Percentiles rank a stretch among this genome's conserved stretches.
Conservation (phyloP, 2,888 invertebrate genomes). For the Synergus umbraculus region DNA sequence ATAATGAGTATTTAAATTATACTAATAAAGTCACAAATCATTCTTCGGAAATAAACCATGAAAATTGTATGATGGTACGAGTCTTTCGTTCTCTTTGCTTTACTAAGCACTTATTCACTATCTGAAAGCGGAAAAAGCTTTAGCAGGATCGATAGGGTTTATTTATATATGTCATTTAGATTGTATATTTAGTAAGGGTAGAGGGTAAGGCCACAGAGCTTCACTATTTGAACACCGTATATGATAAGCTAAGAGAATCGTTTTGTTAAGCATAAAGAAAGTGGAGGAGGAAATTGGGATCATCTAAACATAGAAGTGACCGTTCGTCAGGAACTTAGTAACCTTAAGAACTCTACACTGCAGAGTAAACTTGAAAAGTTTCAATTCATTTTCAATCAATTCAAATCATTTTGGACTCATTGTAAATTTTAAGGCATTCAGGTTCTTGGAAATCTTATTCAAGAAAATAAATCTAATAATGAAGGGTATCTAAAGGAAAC, state of each 20-base stretch:
- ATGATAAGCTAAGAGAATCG: slow-evolving; percentile 67
- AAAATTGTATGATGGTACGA: neutral
- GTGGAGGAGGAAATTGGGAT: slow-evolving; percentile 73
- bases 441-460: neutral
- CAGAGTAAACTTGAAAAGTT: slow-evolving; percentile 49
- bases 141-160: slow-evolving; percentile 22
- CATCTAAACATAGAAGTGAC: slow-evolving; percentile 76
- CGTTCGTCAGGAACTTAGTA: slow-evolving; percentile 68
- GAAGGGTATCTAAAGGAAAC: neutral
- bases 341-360: slow-evolving; percentile 64
- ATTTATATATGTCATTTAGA: slow-evolving; percentile 25
- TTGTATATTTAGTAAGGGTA: slow-evolving; percentile 30
- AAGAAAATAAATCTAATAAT: neutral
- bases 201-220: slow-evolving; percentile 28
- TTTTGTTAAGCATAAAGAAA: slow-evolving; percentile 75
- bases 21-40: neutral
- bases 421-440: no score
- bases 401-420: no score
- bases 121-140: slow-evolving; percentile 28
- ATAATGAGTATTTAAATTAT: no score
- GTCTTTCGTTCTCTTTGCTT: slow-evolving; percentile 15
- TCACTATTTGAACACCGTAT: slow-evolving; percentile 66
- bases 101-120: slow-evolving; percentile 12
- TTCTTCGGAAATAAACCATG: neutral
- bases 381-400: no score